Evolutionary conservation across 2,888 invertebrate genomes (phyloP).

Genomic region (Pollenia labialis): DNA sequence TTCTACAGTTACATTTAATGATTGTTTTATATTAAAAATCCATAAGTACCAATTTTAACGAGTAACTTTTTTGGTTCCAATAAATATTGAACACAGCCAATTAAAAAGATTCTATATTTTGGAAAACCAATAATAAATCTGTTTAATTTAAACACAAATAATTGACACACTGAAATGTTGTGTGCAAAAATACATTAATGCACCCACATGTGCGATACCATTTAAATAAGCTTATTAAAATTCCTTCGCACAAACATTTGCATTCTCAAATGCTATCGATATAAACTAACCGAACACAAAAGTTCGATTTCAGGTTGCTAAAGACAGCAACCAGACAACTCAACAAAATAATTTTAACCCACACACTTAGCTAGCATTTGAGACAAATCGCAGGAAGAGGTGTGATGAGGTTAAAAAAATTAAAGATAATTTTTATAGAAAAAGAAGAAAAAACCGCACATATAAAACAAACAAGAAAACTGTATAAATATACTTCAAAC

Average conservation of each 20-base stretch:
- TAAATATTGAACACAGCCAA: no score
- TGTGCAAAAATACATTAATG: background rate
- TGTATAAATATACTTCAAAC: conserved; percentile 8
- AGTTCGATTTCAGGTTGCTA: background rate
- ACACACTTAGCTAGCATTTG: background rate
- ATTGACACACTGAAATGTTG: conserved; percentile 12
- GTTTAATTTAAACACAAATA: background rate
- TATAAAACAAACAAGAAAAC: conserved; percentile 44
- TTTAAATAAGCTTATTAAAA: conserved; percentile 55
- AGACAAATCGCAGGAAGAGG: background rate
- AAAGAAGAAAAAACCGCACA: background rate
- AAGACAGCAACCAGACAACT: conserved; percentile 1
- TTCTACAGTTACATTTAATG: no score
- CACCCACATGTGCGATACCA: background rate
- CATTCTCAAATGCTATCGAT: conserved; percentile 8
- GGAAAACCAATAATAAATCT: background rate
- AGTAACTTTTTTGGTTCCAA: no score
- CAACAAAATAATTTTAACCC: conserved; percentile 6
- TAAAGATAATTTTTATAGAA: conserved; percentile 17
- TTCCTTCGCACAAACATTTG: conserved; percentile 21
- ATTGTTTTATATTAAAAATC: no score
- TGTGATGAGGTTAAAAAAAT: conserved; percentile 17
- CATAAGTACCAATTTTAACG: no score
- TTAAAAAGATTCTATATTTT: background rate
- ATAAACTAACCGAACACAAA: conserved; percentile 22